Base-by-base conservation (phyloP, 1,140 invertebrate genomes). In the Apis florea region DNA sequence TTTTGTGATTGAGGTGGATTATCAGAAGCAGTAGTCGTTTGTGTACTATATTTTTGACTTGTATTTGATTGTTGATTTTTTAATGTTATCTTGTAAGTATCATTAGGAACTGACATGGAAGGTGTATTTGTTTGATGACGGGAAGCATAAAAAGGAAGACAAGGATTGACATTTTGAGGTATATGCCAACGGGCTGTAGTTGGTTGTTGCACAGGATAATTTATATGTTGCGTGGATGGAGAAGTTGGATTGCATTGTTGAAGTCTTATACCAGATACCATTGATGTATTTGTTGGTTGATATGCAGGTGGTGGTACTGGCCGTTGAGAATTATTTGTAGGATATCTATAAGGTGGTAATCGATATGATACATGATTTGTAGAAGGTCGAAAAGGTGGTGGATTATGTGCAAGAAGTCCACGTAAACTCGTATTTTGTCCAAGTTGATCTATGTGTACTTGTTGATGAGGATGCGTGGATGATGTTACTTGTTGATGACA, bases 81-180 rank as follows among this genome's bases (percentile, higher is more conserved):
- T 78, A 96, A 87, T 11, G 95, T 95, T 81, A 96, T 96, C 92
- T 96, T 96, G 89, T 96, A 96, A 79, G 95, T 94, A 90, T 95
- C 95, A 73, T 95, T 95, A 85, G 91, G 90, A 84, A 91, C 85
- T 84, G 90, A 83, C 72, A 91, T 82, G 63, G 89, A 81, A 31
- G 89, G 88, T 68, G 89, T 75, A 24, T 5, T 73, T 11, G 84
- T 68, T 73, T 87, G 88, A 17, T 89, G 85, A 64, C 85, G 72
- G 12, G 88, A 53, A 3, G 68, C 67, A 77, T 91, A 89, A 79
- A 84, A 92, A 24, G 89, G 88, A 73, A 90, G 54, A 73, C 83
- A 84, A 47, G 88, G 85, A 84, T 90, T 93, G 0, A 90, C 84
- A 51, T 92, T 92, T 77, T 93, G 93, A 10, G 93, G 93, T 80